Base-by-base conservation (phyloP, 2,113 vertebrate genomes). In the Oryzias celebensis region DNA sequence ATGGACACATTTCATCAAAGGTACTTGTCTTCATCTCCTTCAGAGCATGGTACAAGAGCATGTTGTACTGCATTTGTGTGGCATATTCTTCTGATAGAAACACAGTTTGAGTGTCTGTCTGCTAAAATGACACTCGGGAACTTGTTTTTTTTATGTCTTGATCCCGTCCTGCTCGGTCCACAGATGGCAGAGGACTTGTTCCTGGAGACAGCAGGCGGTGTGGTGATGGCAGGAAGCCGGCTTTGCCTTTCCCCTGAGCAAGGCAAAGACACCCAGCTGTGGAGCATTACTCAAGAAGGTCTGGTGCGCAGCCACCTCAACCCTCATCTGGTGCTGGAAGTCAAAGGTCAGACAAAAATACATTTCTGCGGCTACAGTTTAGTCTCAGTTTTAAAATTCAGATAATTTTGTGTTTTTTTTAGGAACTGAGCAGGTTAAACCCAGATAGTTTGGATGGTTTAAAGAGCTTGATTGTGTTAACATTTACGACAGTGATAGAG, bases 101-200 rank as follows among this genome's bases (percentile, higher is more conserved):
- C 20, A 20, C 20, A 20, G 20, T 20, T 20, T 20, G 20, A 20
- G 20, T 20, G 20, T 20, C 20, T 20, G 20, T 20, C 20, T 20
- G 20, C 20, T 20, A 20, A 20, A 20, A 20, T 20, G 20, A 20
- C 1, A 20, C n/a, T 47, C 14, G n/a, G 45, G 16, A 1, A 20
- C 5, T 18, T 48, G n/a, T 20, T 10, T 18, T 18, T 48, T 20
- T 20, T 20, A 20, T 3, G 10, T 51, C 42, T 17, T 57, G 42
- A 13, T 15, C 14, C 17, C 13, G 0, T 18, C 47, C n/a, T 3
- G 60, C 7, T 54, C 1, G 16, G 5, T 68, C 26, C 66, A 42
- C 86, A 99, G 97, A 75, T 96, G 85, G 79, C 93, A 2, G 96
- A 99, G 62, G 95, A 98, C 65, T 96, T 95, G 78, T 90, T 89